Conservation (phyloP, 2,888 invertebrate genomes). For the Pharmacophagus antenor region DNA sequence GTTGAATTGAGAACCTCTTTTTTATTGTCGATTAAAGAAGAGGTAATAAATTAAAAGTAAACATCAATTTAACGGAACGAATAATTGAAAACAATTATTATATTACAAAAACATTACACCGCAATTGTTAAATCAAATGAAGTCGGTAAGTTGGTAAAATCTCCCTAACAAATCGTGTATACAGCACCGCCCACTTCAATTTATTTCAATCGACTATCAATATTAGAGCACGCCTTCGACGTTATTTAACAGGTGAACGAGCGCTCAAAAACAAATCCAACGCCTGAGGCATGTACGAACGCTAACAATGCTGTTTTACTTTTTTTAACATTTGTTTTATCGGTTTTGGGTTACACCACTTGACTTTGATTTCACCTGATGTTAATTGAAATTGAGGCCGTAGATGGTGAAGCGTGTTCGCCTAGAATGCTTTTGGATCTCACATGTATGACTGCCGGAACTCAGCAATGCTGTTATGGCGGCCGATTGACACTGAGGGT, state of each 20-base stretch:
- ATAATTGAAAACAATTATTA: neutral
- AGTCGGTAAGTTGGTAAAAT: neutral
- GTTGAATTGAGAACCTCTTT: no score
- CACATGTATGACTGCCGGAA: no score
- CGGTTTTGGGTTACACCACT: no score
- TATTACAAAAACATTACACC: neutral
- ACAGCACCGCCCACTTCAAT: conserved; percentile 14
- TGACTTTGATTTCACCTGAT: no score
- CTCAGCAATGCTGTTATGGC: no score
- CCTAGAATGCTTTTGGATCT: no score
- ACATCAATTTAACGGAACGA: neutral
- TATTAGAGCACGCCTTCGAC: conserved; percentile 7
- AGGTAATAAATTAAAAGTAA: neutral
- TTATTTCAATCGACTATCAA: conserved; percentile 17
- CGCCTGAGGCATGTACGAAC: neutral
- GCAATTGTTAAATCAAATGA: neutral
- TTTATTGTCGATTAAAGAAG: neutral
- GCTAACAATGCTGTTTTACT: neutral
- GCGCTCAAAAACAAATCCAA: neutral
- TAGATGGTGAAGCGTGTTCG: no score
- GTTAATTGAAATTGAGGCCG: no score
- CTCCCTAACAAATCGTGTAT: neutral
- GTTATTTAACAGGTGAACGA: neutral
- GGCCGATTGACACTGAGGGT: no score
- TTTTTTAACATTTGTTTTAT: neutral